A percentile compares a stretch with the other conserved stretches of the same genome.
Evolutionary conservation across 2,888 invertebrate species (phyloP).

Genomic region (Saturnia japonica): DNA sequence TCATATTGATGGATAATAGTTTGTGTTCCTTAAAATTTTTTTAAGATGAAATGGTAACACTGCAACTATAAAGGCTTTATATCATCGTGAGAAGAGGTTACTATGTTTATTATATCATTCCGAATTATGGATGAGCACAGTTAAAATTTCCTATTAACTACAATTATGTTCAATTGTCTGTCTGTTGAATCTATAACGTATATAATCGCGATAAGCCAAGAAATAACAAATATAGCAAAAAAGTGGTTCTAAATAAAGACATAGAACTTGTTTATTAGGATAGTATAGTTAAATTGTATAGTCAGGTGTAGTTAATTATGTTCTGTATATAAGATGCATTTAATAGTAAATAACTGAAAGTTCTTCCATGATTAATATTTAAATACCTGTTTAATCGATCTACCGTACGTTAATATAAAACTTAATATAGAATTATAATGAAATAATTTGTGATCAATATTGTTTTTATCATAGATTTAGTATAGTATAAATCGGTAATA

Average conservation of each 20-base stretch:
- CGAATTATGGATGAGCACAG: too few relatives aligned
- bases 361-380: constrained; percentile 53
- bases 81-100: too few relatives aligned
- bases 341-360: constrained; percentile 52
- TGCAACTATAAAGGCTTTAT: too few relatives aligned
- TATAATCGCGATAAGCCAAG: too few relatives aligned
- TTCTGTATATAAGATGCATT: constrained; percentile 45
- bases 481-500: too few relatives aligned
- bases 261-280: neutral
- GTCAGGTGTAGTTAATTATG: constrained; percentile 23
- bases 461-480: neutral
- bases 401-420: constrained; percentile 26
- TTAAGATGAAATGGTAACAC: too few relatives aligned
- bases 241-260: too few relatives aligned
- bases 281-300: neutral
- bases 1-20: neutral
- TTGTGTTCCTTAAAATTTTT: neutral
- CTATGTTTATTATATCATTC: too few relatives aligned
- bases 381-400: constrained; percentile 33
- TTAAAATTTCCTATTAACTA: too few relatives aligned
- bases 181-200: too few relatives aligned
- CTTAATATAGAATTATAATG: neutral
- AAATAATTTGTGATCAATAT: neutral
- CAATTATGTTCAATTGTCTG: too few relatives aligned
- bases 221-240: neutral